Conservation (phyloP, 2,888 invertebrate genomes). For the Acleris emargana region DNA sequence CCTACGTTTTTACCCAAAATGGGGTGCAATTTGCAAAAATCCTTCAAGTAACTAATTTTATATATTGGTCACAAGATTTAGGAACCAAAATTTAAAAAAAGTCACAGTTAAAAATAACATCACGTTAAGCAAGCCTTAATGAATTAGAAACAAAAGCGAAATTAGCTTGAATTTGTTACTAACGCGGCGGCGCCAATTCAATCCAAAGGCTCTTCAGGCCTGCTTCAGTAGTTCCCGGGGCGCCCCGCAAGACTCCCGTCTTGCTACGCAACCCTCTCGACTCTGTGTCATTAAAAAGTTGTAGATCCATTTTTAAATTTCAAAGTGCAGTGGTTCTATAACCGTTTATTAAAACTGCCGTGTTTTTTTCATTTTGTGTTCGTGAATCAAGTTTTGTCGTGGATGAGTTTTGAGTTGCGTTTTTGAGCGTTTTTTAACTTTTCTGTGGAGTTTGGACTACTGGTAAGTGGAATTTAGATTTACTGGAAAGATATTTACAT, state of each 20-base stretch:
- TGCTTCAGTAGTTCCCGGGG: neutral
- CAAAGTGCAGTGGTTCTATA: neutral
- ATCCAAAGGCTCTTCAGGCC: neutral
- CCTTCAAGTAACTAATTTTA: no score
- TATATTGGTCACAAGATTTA: no score
- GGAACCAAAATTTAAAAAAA: no score
- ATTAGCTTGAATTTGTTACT: slow-evolving; percentile 19
- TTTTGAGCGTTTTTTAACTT: slow-evolving; percentile 6
- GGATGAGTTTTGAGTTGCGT: slow-evolving; percentile 20
- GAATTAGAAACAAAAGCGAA: neutral
- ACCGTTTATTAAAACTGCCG: slow-evolving; percentile 13
- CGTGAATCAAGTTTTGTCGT: neutral
- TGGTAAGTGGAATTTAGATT: neutral
- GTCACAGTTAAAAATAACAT: no score
- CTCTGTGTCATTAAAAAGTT: neutral
- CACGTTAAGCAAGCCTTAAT: no score
- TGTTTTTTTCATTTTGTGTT: neutral
- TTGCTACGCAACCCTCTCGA: neutral
- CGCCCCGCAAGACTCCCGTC: neutral
- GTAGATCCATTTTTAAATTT: neutral
- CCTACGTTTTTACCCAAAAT: no score
- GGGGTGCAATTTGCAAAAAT: no score
- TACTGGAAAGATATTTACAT: no score
- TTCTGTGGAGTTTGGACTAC: neutral
- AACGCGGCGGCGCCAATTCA: slow-evolving; percentile 7